Evolutionary conservation across 2,888 invertebrate genomes (phyloP), one percentile per base, ranked within the genome.

Genomic region (Andrena flavipes): DNA sequence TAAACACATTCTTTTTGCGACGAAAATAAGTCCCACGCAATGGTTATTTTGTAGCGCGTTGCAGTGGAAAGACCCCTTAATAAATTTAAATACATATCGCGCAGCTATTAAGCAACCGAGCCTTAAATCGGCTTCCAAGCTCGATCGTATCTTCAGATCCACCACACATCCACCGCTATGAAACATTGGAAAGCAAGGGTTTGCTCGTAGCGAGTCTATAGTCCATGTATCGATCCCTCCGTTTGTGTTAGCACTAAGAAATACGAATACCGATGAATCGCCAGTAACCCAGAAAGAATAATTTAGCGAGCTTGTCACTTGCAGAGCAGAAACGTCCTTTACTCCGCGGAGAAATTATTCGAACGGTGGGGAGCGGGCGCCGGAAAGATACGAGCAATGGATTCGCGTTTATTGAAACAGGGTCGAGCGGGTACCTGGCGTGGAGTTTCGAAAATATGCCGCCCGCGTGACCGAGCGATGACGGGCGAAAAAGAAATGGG

Each of bases 271-370:
- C 62, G 63, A 51, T 63, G 54, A 67, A 64, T 64, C 70, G 42
- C 42, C 49, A 13, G 30, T 30, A n/a, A 56, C 42, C 48, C 33
- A 33, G 64, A 76, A 65, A 76, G 48, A 76, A 76, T 76, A 76
- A 76, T 72, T 59, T 65, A 65, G 29, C 64, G 20, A 48, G 59
- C 56, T 76, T 76, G 76, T 76, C 76, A 64, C 71, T 65, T 76
- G 76, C 76, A 76, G 76, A 42, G 16, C 54, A 6, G 64, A 76
- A 71, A 72, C 71, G 48, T 65, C 48, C 59, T 71, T 76, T 72
- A 76, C 72, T 59, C 71, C 33, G 13, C 20, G 20, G 48, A 56
- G 64, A 76, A 71, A 71, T 76, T 76, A 72, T 77, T 72, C 72
- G 65, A 48, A 8, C 64, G 42, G 23, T 54, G 59, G 64, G 59